Conservation (phyloP, 2,888 invertebrate species). For the Seladonia tumulorum region DNA sequence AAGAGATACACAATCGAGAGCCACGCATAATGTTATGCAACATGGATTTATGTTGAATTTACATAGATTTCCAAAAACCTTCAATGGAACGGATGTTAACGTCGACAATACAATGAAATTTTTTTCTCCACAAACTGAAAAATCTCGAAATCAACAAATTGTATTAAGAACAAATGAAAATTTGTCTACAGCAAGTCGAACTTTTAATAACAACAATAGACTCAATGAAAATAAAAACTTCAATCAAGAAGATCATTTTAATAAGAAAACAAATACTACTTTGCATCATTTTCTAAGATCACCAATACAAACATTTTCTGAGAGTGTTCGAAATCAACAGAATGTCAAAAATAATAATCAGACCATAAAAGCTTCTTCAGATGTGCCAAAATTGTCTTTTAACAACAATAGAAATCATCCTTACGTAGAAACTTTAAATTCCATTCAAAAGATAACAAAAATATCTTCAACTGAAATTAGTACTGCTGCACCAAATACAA, state of each 20-base stretch:
- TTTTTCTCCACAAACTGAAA: conserved; percentile 18
- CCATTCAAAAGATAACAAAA: conserved; percentile 72
- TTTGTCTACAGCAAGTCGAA: not conserved
- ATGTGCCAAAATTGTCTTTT: conserved; percentile 8
- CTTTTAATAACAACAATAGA: conserved; percentile 15
- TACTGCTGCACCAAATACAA: conserved; percentile 47
- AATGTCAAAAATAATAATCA: conserved; percentile 10
- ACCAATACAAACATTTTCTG: not conserved
- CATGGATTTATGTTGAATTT: conserved; percentile 60
- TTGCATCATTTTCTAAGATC: conserved; percentile 4
- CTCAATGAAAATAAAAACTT: not conserved
- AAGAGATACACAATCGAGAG: conserved; percentile 46
- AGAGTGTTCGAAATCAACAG: conserved; percentile 6
- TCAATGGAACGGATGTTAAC: not conserved
- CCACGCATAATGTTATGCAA: conserved; percentile 26
- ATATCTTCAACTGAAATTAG: conserved; percentile 2
- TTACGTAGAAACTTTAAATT: conserved; percentile 75
- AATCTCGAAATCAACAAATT: conserved; percentile 6
- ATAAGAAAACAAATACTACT: not conserved
- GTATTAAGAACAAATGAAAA: not conserved
- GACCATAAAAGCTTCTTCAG: not conserved
- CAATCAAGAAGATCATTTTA: conserved; percentile 1
- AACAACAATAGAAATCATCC: conserved; percentile 66
- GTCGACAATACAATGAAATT: not conserved
- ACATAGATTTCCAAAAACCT: conserved; percentile 39